Evolutionary conservation across 2,888 invertebrate species (phyloP), one percentile per base, ranked within the genome.

Genomic region (Acheta domesticus): DNA sequence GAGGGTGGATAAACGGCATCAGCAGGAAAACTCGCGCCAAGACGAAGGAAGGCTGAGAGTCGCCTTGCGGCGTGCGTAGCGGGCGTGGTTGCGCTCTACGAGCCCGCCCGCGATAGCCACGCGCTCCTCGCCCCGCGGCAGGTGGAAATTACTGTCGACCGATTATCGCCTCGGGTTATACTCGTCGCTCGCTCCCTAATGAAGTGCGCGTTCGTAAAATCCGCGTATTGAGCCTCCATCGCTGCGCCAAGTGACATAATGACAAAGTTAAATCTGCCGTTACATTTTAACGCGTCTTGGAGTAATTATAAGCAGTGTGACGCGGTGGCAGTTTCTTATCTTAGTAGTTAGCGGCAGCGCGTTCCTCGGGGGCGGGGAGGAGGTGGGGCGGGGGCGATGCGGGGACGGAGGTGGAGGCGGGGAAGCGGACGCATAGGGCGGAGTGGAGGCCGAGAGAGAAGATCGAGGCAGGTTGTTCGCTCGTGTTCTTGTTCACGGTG

Each of bases 71-170:
- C 36, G 36, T 36, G 36, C 36, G 36, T 8, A 62, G 12, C 62
- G 62, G 62, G 16, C 36, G 36, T 8, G n/a, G 62, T n/a, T 62
- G 62, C 4, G 16, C 14, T 1, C 62, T 19, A 4, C 8, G n/a
- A 14, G n/a, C 62, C 16, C 14, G 62, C 16, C 12, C 62, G 8
- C 62, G 62, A 62, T 62, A 4, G 62, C 62, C n/a, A n/a, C 62
- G 62, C 62, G 4, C 14, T 19, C 14, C 14, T 14, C n/a, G 16
- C 62, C 62, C 62, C 62, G 62, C n/a, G 62, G 62, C 62, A 62
- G 62, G 62, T 62, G 62, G 62, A n/a, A 62, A 62, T 62, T 62
- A 62, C 62, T 62, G 62, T 62, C 62, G 62, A 62, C 62, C 62
- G 62, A 62, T 62, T 62, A 62, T 62, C 62, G 62, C 62, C n/a